Evolutionary conservation across 2,797 vertebrate genomes (phyloP), one percentile per base, ranked within the genome.

Genomic region (Sternotherus odoratus): DNA sequence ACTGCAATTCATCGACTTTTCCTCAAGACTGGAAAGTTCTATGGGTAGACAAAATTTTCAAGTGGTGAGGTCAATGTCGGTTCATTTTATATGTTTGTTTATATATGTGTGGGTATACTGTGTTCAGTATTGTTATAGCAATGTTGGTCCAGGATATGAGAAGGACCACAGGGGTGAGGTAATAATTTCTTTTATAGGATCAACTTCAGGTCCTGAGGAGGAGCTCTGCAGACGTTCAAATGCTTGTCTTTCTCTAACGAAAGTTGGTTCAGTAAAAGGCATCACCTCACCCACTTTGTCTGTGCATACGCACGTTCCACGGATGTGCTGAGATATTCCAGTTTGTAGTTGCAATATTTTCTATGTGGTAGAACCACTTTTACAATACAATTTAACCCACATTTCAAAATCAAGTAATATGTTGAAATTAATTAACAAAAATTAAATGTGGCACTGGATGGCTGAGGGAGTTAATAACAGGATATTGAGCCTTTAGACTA

Each of bases 11-110:
- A 87, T 30, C 75, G 79, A 78, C 90, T 80, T 72, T 83, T 94
- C 91, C n/a, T 91, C n/a, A 86, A 84, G 63, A 33, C 49, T 81
- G 33, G 85, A 89, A 85, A 89, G 82, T 49, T 80, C 90, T 57
- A 48, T 91, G 83, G 50, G 49, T 91, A 78, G 91, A 93, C 28
- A 39, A 91, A 92, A 94, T 84, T 51, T 28, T 86, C 83, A 93
- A 89, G 91, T 49, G 82, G 77, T 56, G 53, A 78, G 85, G 86
- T 79, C 26, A 84, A 11, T 8, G 13, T 77, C 91, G 78, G 87
- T 75, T 74, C 91, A 69, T 57, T 60, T 83, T 74, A 87, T 75
- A 57, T 3, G n/a, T 63, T 17, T 54, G 9, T 26, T 21, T 63
- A 43, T 79, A 50, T 85, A 1, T 57, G 5, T 43, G 23, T 7